Conservation (phyloP, 2,888 invertebrate species). For the Drosophila antonietae region DNA sequence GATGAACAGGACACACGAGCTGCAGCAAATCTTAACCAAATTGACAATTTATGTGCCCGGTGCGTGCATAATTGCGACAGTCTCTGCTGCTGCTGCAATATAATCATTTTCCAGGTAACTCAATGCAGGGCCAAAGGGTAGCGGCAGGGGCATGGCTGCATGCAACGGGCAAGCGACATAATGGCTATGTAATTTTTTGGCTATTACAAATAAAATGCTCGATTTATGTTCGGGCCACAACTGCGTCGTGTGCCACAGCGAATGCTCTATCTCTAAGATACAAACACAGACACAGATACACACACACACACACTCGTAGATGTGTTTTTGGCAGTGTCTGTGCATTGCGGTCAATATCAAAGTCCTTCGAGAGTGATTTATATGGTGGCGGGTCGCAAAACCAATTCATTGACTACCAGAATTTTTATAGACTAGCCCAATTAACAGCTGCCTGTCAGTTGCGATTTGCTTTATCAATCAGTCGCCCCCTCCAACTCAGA, state of each 20-base stretch:
- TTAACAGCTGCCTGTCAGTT: conserved; percentile 74
- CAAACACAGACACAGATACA: neutral
- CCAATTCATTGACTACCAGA: conserved; percentile 52
- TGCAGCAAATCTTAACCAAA: conserved; percentile 54
- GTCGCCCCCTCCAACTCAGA: conserved; percentile 4
- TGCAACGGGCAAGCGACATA: conserved; percentile 30
- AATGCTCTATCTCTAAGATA: conserved; percentile 3
- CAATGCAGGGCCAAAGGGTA: conserved; percentile 22
- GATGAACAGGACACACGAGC: conserved; percentile 4
- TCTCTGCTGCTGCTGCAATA: conserved; percentile 34
- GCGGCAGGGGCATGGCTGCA: neutral
- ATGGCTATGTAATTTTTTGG: conserved; percentile 76
- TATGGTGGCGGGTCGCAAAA: conserved; percentile 29
- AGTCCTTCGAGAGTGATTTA: conserved; percentile 68
- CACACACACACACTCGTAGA: neutral
- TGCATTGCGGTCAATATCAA: conserved; percentile 66
- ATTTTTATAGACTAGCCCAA: conserved; percentile 73
- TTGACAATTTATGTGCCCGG: conserved; percentile 76
- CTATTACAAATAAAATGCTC: conserved; percentile 5
- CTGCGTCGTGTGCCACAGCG: conserved; percentile 60
- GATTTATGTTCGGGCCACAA: neutral
- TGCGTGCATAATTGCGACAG: conserved; percentile 72
- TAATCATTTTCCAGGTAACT: conserved; percentile 67
- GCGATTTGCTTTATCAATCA: conserved; percentile 64
- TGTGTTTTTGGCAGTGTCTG: neutral